phyloP scores from a whole-genome alignment of 2,113 vertebrate species.

The Spilogale gracilis region DNA sequence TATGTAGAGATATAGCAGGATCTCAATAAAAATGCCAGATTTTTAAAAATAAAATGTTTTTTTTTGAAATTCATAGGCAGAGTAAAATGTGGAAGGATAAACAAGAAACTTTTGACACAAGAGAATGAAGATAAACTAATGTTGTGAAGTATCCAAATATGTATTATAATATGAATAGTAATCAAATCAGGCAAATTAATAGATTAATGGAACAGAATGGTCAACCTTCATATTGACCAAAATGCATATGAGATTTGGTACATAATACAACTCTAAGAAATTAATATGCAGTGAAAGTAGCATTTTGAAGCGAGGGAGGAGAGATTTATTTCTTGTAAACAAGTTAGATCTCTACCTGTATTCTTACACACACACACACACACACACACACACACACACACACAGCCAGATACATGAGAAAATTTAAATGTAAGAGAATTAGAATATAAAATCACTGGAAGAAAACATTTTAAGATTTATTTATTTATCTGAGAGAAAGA shows the following conservation, averaged over 20 bases:
- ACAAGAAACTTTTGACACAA: background rate
- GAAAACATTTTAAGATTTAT: background rate
- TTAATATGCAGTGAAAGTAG: background rate
- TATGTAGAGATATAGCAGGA: background rate
- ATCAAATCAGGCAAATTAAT: background rate
- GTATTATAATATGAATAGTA: background rate
- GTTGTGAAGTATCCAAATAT: background rate
- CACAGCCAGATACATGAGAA: background rate
- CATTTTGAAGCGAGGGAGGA: constrained; percentile 5
- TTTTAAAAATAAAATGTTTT: background rate
- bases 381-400: background rate
- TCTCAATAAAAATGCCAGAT: background rate
- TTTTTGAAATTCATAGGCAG: background rate
- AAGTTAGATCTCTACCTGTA: background rate
- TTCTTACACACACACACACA: background rate
- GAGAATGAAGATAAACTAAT: background rate
- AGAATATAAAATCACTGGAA: background rate
- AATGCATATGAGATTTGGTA: background rate
- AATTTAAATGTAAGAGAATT: background rate
- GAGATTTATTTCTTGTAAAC: background rate
- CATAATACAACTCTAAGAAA: background rate
- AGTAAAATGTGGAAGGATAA: background rate
- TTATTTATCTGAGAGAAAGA: background rate
- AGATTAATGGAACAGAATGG: background rate
- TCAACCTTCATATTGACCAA: background rate